Evolutionary conservation across 2,888 invertebrate genomes (phyloP), one percentile per base, ranked within the genome.

Genomic region (Eilema griseolum): DNA sequence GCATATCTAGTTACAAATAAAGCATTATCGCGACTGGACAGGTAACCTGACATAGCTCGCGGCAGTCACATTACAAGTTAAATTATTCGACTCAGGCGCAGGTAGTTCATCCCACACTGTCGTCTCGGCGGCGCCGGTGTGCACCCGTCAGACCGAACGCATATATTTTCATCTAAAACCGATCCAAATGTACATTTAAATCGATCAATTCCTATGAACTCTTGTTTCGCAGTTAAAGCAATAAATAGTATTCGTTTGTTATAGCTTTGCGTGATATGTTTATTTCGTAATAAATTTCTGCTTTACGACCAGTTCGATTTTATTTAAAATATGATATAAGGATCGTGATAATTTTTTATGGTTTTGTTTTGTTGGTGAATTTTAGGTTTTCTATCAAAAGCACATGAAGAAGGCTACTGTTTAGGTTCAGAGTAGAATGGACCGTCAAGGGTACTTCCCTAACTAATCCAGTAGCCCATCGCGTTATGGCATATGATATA

Each of bases 81-180:
- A 83, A 79, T 83, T 79, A 83, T 83, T 82, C 84, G 66, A 72
- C 73, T 77, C 75, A 63, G 69, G 70, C 74, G 74, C 83, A 83
- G 83, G 84, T 84, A 83, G 81, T 84, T 75, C 85, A 80, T 85
- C 84, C 84, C 84, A 84, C 84, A 79, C 81, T 68, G 46, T 74
- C 84, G 84, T 74, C 85, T 66, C 16, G 60, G 7, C 67, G 73
- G 78, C 86, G 83, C 85, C 78, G 75, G 71, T 74, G 71, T 74
- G 75, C 81, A 73, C 66, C 59, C 72, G 71, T 65, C 71, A 68
- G 66, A 61, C 72, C n/a, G 65, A 74, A 61, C 64, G 67, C 65
- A 61, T 71, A 71, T 56, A 71, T 71, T 67, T 71, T 71, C 71
- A 69, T 69, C 59, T 46, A 65, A 77, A 81, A 57, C 67, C 61